Percentiles rank a stretch among this genome's conserved stretches.
These are phyloP conservation scores for Labeo catla DNA, from an alignment of 2,113 vertebrate species.

Conservation along the genomic window DNA sequence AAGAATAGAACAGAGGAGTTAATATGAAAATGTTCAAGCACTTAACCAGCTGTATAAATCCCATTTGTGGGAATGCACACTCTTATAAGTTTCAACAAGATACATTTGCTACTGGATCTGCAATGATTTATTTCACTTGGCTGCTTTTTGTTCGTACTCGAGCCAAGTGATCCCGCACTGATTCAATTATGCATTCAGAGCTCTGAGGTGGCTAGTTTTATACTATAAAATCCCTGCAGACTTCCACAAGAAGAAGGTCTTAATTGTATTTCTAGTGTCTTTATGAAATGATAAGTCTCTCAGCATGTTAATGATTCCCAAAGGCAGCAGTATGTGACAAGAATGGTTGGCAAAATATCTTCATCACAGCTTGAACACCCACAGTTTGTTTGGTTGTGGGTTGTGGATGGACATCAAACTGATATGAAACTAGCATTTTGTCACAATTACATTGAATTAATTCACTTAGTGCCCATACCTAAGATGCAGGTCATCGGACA, in stretches of 20 bases:
- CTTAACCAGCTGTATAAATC: not conserved
- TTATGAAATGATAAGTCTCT: not conserved
- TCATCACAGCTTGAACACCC: slow-evolving; percentile 18
- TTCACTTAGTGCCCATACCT: slow-evolving; percentile 75
- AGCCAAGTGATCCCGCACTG: not conserved
- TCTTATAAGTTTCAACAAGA: not conserved
- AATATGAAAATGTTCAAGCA: not conserved
- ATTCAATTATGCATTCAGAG: not conserved
- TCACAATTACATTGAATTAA: not conserved
- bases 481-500: slow-evolving; percentile 91
- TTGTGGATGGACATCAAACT: not conserved
- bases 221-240: not conserved
- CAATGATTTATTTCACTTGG: not conserved
- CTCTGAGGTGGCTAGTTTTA: not conserved
- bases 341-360: not conserved
- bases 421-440: not conserved
- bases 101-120: not conserved
- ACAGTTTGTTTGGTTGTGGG: not conserved
- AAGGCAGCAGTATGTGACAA: not conserved
- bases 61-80: not conserved
- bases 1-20: not conserved
- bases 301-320: not conserved
- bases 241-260: not conserved
- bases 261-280: not conserved
- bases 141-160: not conserved